A percentile compares a stretch with the other conserved stretches of the same genome.
Conservation (phyloP, 2,797 vertebrate genomes). For the Arrhamphus sclerolepis region DNA sequence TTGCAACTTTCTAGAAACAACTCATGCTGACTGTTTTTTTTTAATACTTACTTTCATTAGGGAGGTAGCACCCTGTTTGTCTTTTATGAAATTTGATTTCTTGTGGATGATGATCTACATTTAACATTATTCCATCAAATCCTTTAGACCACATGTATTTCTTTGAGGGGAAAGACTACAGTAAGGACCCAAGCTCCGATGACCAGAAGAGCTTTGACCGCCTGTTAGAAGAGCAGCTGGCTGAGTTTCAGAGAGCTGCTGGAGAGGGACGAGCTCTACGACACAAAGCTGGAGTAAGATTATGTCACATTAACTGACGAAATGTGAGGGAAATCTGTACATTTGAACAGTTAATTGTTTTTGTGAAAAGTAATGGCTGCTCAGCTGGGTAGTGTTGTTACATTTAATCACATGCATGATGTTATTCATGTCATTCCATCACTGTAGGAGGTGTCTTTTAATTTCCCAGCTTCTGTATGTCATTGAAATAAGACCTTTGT, state of each 20-base stretch:
- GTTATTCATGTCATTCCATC: too few relatives aligned
- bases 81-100: neutral
- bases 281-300: slow-evolving; percentile 84
- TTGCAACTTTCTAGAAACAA: too few relatives aligned
- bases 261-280: slow-evolving; percentile 83
- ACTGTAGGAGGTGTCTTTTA: too few relatives aligned
- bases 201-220: slow-evolving; percentile 85
- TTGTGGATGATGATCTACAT: neutral
- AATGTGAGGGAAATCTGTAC: too few relatives aligned
- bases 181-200: slow-evolving; percentile 86
- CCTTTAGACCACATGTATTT: slow-evolving; percentile 89
- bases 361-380: too few relatives aligned
- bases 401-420: too few relatives aligned
- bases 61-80: neutral
- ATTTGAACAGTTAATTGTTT: too few relatives aligned
- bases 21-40: neutral
- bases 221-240: slow-evolving; percentile 83
- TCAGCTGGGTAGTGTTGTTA: too few relatives aligned
- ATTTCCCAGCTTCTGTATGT: too few relatives aligned
- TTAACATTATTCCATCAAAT: neutral
- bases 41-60: neutral
- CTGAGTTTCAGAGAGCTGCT: slow-evolving; percentile 60
- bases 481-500: too few relatives aligned
- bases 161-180: slow-evolving; percentile 95
- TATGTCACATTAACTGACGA: neutral